Conservation (phyloP, 2,113 vertebrate genomes). For the Limanda limanda region DNA sequence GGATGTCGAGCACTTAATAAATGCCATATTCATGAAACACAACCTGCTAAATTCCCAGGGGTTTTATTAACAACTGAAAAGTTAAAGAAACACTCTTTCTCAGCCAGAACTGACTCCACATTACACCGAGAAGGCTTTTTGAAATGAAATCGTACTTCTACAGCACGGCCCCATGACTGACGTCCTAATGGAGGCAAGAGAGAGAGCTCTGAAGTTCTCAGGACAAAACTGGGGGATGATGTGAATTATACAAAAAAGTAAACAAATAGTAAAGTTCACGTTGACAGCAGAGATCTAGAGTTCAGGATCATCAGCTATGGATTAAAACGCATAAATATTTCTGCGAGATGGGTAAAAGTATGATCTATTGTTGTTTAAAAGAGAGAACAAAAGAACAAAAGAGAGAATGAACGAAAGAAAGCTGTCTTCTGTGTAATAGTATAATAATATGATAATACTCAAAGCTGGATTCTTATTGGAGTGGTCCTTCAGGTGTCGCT, state of each 20-base stretch:
- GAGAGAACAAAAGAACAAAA: conserved; percentile 10
- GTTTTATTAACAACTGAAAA: conserved; percentile 21
- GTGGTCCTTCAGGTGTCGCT: conserved; percentile 76
- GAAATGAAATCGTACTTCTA: conserved; percentile 23
- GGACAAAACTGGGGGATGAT: conserved; percentile 34
- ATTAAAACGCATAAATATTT: conserved; percentile 45
- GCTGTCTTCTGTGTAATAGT: conserved; percentile 36
- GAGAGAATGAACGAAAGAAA: conserved; percentile 27
- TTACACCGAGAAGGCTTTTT: conserved; percentile 29
- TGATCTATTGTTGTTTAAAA: conserved; percentile 24
- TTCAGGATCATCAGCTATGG: conserved; percentile 31
- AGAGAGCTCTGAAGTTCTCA: conserved; percentile 13
- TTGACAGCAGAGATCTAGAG: conserved; percentile 31
- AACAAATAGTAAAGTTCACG: conserved; percentile 34
- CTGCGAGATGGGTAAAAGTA: conserved; percentile 40
- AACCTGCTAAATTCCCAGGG: conserved; percentile 32
- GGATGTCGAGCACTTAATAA: background rate
- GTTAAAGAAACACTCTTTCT: conserved; percentile 18
- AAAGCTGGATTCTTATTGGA: conserved; percentile 48
- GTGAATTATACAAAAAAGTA: conserved; percentile 49
- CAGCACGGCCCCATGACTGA: conserved; percentile 28
- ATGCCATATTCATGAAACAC: conserved; percentile 15
- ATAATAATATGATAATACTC: conserved; percentile 22
- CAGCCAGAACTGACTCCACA: conserved; percentile 10
- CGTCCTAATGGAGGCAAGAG: conserved; percentile 19